Base-by-base conservation (phyloP, 1,140 invertebrate species). In the Drosophila gunungcola region DNA sequence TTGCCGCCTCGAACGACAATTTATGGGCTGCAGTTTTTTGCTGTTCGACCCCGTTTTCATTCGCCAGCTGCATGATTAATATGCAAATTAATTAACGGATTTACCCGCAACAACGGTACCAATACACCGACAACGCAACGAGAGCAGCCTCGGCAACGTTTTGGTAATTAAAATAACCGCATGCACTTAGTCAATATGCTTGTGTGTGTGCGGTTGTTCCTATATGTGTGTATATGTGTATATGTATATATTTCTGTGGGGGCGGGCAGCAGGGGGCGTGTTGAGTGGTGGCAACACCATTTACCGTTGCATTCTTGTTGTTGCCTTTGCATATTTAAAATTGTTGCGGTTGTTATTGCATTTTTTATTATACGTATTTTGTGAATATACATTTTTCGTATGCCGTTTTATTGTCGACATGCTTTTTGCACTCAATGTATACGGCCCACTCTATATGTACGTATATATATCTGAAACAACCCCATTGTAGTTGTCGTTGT, bases 81-180 rank as follows among this genome's bases (percentile, higher is more conserved):
- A 89, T 89, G 84, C 85, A 89, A 89, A 89, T 89, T 89, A 89
- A 89, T 89, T 84, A 89, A 89, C 68, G 84, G 84, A 80, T 89
- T 89, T 89, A 79, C 80, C 84, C 84, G 63, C 83, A 83, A 61
- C 75, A 68, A 61, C 64, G 64, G 48, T 62, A 58, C 38, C 69
- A 52, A 39, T 70, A 70, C 67, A 58, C 38, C 69, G 48, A 48
- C 78, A 65, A 54, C 78, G 39, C 69, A 49, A 36, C 64, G 51
- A 80, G 54, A 25, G 57, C 73, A 45, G 73, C 70, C 61, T 53
- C 56, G 63, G 68, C 84, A 68, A 88, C 82, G 79, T 89, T 86
- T 89, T 89, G 84, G 84, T 89, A 89, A 89, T 89, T 89, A 89
- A 89, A 89, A 89, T 84, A 88, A 88, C 83, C 84, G 80, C 79